Conservation (phyloP, 2,113 vertebrate genomes). For the Melanerpes aurifrons region DNA sequence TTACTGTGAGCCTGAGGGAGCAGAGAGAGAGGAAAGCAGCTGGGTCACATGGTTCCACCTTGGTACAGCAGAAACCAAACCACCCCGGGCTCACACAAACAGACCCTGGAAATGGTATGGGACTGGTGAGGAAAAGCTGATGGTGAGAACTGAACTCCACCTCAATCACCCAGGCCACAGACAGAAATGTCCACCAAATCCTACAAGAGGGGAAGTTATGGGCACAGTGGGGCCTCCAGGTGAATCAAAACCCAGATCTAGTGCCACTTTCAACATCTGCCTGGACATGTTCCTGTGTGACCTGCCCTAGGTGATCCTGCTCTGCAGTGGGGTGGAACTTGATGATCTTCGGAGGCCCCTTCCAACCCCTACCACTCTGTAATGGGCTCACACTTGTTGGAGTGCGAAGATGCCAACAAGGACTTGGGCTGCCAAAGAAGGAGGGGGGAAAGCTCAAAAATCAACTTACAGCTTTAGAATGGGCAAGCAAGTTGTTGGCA, state of each 20-base stretch:
- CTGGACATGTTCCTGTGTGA: too few species aligned
- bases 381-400: too few species aligned
- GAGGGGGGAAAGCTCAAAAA: too few species aligned
- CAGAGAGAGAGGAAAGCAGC: background rate
- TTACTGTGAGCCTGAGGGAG: constrained; percentile 90
- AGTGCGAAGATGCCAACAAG: too few species aligned
- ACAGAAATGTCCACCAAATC: background rate
- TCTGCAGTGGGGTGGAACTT: too few species aligned
- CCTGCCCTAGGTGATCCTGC: too few species aligned
- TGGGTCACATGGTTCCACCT: background rate
- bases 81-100: background rate
- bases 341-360: too few species aligned
- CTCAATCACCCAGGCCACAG: too few species aligned
- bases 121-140: background rate
- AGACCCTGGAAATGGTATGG: background rate
- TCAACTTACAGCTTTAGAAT: constrained; percentile 89
- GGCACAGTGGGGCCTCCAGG: background rate
- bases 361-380: too few species aligned
- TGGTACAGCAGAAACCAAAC: background rate
- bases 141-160: fast-evolving
- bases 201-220: fast-evolving
- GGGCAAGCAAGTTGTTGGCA: constrained; percentile 93
- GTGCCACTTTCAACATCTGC: background rate
- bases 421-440: too few species aligned
- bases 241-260: too few species aligned